These are phyloP conservation scores for Magallana gigas DNA, from an alignment of 1,140 invertebrate genomes.

Conservation along the genomic window DNA sequence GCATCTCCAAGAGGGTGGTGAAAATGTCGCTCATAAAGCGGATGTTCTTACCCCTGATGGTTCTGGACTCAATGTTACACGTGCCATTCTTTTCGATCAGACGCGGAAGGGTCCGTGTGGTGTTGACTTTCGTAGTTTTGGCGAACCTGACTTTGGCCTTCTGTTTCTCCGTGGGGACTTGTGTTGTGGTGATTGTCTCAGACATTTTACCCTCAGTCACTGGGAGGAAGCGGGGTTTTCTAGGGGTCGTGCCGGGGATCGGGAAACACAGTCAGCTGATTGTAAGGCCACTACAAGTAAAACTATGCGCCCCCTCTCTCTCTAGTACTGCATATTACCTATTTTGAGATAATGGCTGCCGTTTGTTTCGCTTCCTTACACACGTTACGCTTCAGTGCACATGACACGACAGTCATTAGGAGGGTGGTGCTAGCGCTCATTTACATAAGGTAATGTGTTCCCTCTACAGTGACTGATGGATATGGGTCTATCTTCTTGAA, in stretches of 20 bases:
- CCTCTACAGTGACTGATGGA: neutral
- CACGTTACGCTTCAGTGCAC: slow-evolving; percentile 8
- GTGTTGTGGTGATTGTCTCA: neutral
- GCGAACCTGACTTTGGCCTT: slow-evolving; percentile 38
- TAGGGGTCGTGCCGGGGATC: neutral
- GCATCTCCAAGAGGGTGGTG: slow-evolving; percentile 83
- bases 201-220: neutral
- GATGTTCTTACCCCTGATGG: slow-evolving; percentile 47
- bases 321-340: neutral
- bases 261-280: neutral
- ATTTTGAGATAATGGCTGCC: neutral
- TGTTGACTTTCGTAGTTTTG: slow-evolving; percentile 8
- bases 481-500: neutral
- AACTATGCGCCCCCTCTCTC: neutral
- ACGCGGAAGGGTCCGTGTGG: slow-evolving; percentile 37
- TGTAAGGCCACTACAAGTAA: neutral
- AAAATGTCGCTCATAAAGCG: slow-evolving; percentile 86
- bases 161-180: neutral
- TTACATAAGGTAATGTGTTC: neutral
- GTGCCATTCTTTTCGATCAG: slow-evolving; percentile 52
- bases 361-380: neutral
- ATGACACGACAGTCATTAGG: neutral
- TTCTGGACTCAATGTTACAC: slow-evolving; percentile 54
- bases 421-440: slow-evolving; percentile 1
- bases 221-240: neutral